These are phyloP conservation scores for Chionomys nivalis DNA, from an alignment of 2,113 vertebrate genomes.

Conservation along the genomic window DNA sequence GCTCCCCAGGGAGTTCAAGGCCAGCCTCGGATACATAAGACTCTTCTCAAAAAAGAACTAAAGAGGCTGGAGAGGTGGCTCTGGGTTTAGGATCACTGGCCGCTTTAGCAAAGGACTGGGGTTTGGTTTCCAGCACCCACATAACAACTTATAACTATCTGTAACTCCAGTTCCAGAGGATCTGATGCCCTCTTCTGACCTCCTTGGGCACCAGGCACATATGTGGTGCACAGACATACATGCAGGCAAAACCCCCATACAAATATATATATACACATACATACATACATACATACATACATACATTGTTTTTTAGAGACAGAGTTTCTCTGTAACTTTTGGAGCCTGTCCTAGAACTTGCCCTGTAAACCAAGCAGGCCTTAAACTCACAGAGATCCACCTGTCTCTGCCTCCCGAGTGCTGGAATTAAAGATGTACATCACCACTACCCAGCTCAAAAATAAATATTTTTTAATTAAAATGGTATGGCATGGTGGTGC, in stretches of 20 bases:
- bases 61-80: not conserved
- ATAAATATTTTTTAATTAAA: not conserved
- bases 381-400: no score
- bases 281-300: no score
- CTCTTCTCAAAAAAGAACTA: not conserved
- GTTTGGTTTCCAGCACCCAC: not conserved
- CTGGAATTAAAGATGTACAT: no score
- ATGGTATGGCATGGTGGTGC: not conserved
- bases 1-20: not conserved
- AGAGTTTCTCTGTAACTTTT: no score
- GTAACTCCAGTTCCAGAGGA: not conserved
- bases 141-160: not conserved
- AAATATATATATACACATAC: not conserved
- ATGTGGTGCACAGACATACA: not conserved
- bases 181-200: not conserved
- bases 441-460: not conserved
- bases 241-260: not conserved
- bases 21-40: not conserved
- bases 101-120: not conserved
- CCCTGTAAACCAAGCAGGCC: no score
- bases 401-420: no score
- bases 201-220: not conserved
- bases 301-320: no score
- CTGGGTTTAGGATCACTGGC: not conserved
- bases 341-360: no score